A percentile compares a stretch with the other conserved stretches of the same genome.
These are phyloP conservation scores for Nomada flava DNA, from an alignment of 2,888 invertebrate genomes.

Conservation along the genomic window DNA sequence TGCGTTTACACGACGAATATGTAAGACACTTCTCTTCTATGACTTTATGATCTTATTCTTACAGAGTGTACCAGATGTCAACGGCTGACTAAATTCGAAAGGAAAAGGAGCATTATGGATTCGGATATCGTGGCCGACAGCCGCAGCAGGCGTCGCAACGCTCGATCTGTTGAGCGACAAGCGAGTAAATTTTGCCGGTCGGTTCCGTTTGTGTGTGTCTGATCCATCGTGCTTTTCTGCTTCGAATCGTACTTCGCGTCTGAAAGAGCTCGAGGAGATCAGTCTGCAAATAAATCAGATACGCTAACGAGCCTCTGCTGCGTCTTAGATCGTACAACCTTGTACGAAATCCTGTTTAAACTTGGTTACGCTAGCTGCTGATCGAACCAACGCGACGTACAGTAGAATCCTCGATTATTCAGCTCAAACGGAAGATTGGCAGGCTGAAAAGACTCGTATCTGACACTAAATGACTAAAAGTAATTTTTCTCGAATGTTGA, in stretches of 20 bases:
- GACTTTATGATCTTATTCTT: neutral
- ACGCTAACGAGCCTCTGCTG: conserved; percentile 42
- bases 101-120: conserved; percentile 10
- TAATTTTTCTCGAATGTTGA: no score
- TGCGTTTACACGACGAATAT: neutral
- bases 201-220: conserved; percentile 20
- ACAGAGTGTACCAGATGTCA: neutral
- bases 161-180: conserved; percentile 30
- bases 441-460: no score
- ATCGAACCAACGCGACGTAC: neutral
- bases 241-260: conserved; percentile 34
- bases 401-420: no score
- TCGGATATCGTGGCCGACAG: conserved; percentile 5
- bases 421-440: no score
- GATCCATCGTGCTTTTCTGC: conserved; percentile 20
- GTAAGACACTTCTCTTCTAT: neutral
- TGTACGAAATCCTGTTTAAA: conserved; percentile 26
- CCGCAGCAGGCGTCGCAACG: neutral
- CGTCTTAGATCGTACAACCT: conserved; percentile 17
- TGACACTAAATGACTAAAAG: no score
- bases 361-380: neutral
- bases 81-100: conserved; percentile 10
- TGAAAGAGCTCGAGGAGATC: conserved; percentile 44
- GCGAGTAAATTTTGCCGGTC: conserved; percentile 8
- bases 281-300: conserved; percentile 60